Evolutionary conservation across 2,888 invertebrate genomes (phyloP), one percentile per base, ranked within the genome.

Genomic region (Vanessa cardui): DNA sequence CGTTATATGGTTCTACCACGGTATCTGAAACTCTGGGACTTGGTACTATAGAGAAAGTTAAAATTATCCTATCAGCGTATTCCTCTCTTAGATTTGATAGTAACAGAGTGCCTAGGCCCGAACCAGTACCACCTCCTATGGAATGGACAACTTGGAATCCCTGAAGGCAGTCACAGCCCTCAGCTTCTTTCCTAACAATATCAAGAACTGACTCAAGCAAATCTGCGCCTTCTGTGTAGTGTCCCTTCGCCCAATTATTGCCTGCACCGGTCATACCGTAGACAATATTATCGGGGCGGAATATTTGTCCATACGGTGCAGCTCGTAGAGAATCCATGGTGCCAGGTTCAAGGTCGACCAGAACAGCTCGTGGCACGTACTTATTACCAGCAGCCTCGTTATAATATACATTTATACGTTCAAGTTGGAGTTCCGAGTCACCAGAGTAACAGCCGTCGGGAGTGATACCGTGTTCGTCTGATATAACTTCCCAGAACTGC

Each of bases 181-280:
- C 98, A 60, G 96, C 96, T 87, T 97, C 97, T 82, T 96, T 96
- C 67, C 97, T 93, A 33, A 97, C 94, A 0, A 97, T 97, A 80
- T 97, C 97, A 61, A 97, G 87, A 0, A 96, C 95, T 20, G 98
- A 95, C 87, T 97, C 98, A 62, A 95, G 96, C 80, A 96, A 94
- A 89, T 96, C 98, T 66, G 94, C 97, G n/a, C 98, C 98, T 89
- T 98, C 98, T 21, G 98, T 98, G 89, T 98, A 98, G 81, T 98
- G 97, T n/a, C 98, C 93, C 71, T 89, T 80, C n/a, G 93, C 90
- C 93, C 93, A 93, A 83, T 93, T 93, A 76, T 93, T 92, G 18
- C 87, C 89, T 50, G 89, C 93, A 26, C 92, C 81, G 58, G 84
- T 85, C 65, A 90, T 88, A 8, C 95, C 96, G 77, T 97, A 97